Evolutionary conservation across 1,140 invertebrate genomes (phyloP).

Genomic region (Meloidogyne chitwoodi): DNA sequence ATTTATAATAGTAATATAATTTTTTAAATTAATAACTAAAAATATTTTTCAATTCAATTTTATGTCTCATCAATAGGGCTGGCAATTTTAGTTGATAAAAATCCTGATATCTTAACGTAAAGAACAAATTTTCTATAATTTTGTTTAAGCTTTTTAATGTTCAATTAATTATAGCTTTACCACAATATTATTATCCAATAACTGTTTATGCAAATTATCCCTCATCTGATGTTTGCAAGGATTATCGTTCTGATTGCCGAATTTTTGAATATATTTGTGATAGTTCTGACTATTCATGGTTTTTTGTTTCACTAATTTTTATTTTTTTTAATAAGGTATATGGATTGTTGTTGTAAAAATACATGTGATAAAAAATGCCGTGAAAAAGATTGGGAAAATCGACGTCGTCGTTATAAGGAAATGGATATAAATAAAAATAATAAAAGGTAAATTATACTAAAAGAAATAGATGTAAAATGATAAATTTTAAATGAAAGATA

Average conservation of each 20-base stretch:
- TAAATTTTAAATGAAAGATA: no score
- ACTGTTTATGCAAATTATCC: neutral
- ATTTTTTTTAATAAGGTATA: slow-evolving; percentile 4
- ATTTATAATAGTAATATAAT: no score
- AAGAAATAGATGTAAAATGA: no score
- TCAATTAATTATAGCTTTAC: neutral
- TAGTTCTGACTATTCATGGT: slow-evolving; percentile 1
- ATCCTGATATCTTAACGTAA: no score
- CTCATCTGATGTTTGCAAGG: neutral
- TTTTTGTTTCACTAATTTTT: neutral
- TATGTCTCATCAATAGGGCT: no score
- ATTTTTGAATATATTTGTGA: slow-evolving; percentile 11
- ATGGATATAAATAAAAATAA: neutral
- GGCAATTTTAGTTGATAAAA: no score
- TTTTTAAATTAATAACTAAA: no score
- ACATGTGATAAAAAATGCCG: slow-evolving; percentile 11
- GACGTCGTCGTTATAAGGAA: neutral
- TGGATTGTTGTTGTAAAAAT: slow-evolving; percentile 7
- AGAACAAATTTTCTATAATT: no score
- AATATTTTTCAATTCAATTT: no score
- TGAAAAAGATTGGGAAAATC: neutral
- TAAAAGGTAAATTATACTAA: neutral
- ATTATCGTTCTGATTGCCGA: slow-evolving; percentile 5
- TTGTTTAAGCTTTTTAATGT: neutral
- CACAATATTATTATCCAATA: neutral